A percentile compares a stretch with the other conserved stretches of the same genome.
phyloP scores from a whole-genome alignment of 2,113 vertebrate genomes.

The Merops nubicus region DNA sequence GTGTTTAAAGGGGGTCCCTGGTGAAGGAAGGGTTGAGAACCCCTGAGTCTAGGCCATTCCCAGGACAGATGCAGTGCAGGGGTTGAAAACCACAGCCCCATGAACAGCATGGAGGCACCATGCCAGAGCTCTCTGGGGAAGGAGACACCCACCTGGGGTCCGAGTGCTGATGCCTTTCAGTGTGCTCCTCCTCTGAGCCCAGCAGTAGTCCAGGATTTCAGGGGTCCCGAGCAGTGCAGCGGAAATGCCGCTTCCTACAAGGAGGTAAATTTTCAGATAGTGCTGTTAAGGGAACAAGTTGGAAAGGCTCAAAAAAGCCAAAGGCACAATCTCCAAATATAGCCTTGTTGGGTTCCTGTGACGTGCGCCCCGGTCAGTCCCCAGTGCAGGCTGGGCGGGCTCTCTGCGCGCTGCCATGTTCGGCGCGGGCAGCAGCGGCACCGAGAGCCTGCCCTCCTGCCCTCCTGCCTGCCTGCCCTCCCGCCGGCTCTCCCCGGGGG shows the following conservation, averaged over 20 bases:
- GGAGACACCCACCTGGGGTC: background rate
- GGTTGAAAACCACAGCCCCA: background rate
- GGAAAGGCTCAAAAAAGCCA: constrained; percentile 1
- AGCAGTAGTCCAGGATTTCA: fast-evolving
- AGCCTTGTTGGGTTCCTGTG: background rate
- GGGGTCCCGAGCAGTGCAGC: background rate
- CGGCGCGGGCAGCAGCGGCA: background rate
- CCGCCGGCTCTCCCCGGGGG: background rate
- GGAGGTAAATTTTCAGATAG: background rate
- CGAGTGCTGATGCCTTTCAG: background rate
- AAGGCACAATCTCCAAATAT: background rate
- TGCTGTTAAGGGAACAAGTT: background rate
- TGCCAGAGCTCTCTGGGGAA: background rate
- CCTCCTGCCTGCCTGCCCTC: background rate
- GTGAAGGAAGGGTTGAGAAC: too few species aligned
- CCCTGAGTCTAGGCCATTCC: background rate
- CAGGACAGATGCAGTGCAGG: background rate
- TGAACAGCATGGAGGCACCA: background rate
- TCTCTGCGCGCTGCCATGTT: constrained; percentile 16
- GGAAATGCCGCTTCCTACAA: background rate
- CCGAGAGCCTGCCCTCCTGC: background rate
- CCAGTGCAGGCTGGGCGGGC: background rate
- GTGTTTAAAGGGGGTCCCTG: too few species aligned
- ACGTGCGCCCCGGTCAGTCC: background rate
- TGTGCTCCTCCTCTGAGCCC: background rate